Percentiles rank a stretch among this genome's conserved stretches.
Conservation (phyloP, 2,797 vertebrate genomes). For the Erpetoichthys calabaricus region DNA sequence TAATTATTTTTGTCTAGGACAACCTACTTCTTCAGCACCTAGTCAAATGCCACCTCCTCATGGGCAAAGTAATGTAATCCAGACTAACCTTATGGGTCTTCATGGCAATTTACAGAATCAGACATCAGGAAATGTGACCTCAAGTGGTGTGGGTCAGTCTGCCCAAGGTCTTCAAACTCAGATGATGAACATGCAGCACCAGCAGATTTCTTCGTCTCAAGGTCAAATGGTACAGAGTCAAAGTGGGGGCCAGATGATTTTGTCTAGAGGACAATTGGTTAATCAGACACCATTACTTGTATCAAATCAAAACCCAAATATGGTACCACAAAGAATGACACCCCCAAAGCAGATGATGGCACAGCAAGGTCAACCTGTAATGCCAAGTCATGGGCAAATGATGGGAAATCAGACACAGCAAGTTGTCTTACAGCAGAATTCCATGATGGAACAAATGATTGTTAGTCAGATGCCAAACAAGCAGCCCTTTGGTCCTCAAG, state of each 20-base stretch:
- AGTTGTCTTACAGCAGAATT: conserved; percentile 81
- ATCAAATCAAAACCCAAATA: conserved; percentile 56
- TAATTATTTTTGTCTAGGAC: conserved; percentile 50
- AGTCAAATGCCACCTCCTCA: conserved; percentile 75
- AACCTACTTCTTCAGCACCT: conserved; percentile 63
- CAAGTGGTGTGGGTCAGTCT: conserved; percentile 67
- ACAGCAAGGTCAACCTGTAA: conserved; percentile 84
- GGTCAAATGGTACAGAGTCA: conserved; percentile 85
- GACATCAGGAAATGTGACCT: conserved; percentile 58
- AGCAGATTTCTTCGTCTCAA: conserved; percentile 82
- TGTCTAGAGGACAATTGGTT: conserved; percentile 74
- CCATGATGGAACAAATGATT: conserved; percentile 95
- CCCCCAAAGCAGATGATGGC: conserved; percentile 94
- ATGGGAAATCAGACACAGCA: conserved; percentile 80
- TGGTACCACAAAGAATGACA: conserved; percentile 81
- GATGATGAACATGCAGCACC: conserved; percentile 92
- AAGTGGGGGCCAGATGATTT: conserved; percentile 80
- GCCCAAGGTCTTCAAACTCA: conserved; percentile 82
- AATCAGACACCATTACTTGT: conserved; percentile 58
- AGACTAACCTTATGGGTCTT: conserved; percentile 75
- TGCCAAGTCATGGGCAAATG: conserved; percentile 86
- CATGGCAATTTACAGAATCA: conserved; percentile 74
- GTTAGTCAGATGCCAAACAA: conserved; percentile 86
- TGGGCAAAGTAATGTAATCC: conserved; percentile 63
- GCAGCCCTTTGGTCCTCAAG: conserved; percentile 73